Evolutionary conservation across 2,113 vertebrate genomes (phyloP), one percentile per base, ranked within the genome.

Genomic region (Anser cygnoides): DNA sequence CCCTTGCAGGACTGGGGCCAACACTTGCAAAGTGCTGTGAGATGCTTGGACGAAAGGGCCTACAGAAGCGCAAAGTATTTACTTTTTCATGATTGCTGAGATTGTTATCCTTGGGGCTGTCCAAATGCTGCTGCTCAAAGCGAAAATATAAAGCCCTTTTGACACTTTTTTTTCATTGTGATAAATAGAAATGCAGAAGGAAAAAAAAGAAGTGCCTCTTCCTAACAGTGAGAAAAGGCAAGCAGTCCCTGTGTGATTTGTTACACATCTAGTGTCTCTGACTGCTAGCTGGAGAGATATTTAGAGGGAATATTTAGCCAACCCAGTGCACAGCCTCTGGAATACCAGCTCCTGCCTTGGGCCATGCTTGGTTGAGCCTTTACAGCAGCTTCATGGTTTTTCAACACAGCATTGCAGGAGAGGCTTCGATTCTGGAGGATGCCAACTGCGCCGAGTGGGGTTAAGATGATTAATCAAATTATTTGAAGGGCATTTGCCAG

Each of bases 391-490:
- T 95, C 88, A 57, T 67, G 77, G 3, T 10, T 96, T 96, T 93
- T 78, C 0, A 10, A 81, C 68, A 31, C 75, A 65, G 73, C 37
- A 5, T 92, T 92, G 91, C 76, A 78, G 76, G 72, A 79, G 67
- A 84, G 74, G 70, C 81, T 95, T 94, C 83, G 89, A 63, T 88
- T 94, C 70, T 88, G 66, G 58, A 92, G 80, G 89, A 55, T 93
- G 92, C 93, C 95, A 97, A 86, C 79, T 84, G 93, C n/a, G 0
- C 87, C 1, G 20, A 94, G 79, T 71, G 91, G 54, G 77, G 87
- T 84, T 92, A 39, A 96, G 89, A 93, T 88, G 91, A 93, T 96
- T 93, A 90, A 97, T 95, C 95, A 92, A 90, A 96, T 96, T 94
- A 96, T 95, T 94, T 57, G 79, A 94, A 90, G 75, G 83, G 76